phyloP scores from a whole-genome alignment of 1,140 invertebrate genomes.

The Brachionus rubens region DNA sequence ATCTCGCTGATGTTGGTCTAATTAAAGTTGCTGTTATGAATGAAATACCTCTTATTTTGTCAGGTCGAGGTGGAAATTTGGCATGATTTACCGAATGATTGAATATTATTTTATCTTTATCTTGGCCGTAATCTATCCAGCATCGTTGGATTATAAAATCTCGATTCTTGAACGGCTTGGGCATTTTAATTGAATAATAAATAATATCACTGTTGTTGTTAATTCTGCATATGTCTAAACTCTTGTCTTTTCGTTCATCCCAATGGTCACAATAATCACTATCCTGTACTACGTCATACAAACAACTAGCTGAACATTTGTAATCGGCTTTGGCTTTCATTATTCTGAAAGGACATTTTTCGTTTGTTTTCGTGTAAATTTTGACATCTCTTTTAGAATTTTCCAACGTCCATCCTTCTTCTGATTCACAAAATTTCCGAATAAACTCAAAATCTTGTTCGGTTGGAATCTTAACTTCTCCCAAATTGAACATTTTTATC shows the following conservation, averaged over 20 bases:
- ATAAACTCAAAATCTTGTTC: conserved; percentile 37
- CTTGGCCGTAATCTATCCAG: conserved; percentile 73
- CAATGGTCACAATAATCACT: conserved; percentile 26
- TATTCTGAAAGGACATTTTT: conserved; percentile 9
- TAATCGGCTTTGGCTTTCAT: conserved; percentile 12
- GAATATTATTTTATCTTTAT: conserved; percentile 76
- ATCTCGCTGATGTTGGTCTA: conserved; percentile 59
- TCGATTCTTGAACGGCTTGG: conserved; percentile 78
- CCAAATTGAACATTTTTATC: conserved; percentile 22
- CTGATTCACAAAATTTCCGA: neutral
- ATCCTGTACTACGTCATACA: conserved; percentile 45
- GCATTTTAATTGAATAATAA: conserved; percentile 67
- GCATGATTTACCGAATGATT: conserved; percentile 85
- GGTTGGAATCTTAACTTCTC: conserved; percentile 14
- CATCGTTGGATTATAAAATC: conserved; percentile 85
- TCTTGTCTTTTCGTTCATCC: conserved; percentile 27
- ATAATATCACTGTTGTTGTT: conserved; percentile 34
- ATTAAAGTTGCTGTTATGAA: conserved; percentile 70
- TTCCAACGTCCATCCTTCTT: conserved; percentile 27
- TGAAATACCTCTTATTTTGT: conserved; percentile 72
- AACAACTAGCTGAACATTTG: neutral
- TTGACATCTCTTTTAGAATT: conserved; percentile 12
- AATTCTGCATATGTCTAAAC: conserved; percentile 11
- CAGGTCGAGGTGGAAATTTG: conserved; percentile 63
- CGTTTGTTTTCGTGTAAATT: conserved; percentile 22